Evolutionary conservation across 1,140 invertebrate genomes (phyloP), one percentile per base, ranked within the genome.

Genomic region (Callitettix versicolor): DNA sequence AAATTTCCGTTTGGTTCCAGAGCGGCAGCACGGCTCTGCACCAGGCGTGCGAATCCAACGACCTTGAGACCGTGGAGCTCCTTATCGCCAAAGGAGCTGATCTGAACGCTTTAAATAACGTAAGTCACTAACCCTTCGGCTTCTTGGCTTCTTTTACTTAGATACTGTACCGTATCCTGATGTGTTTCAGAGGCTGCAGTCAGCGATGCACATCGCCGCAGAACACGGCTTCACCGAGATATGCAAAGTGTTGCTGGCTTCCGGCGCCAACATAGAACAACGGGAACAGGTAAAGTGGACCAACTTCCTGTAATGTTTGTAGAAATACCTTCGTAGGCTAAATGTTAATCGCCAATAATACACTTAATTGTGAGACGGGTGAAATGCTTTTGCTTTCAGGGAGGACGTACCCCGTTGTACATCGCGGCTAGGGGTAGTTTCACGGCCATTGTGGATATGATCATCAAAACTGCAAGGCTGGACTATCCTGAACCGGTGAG

Each of bases 391-490:
- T 30, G 26, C 3, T 30, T 67, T 15, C 62, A 74, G 79, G 74
- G 77, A 52, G 82, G 82, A 24, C 76, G 78, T 62, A 85, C 84
- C 58, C 79, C 80, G 54, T 63, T 84, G 58, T 76, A 86, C 59
- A 77, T 85, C 24, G 84, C 86, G 0, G 84, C 86, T 1, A 70
- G 86, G 56, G 86, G 86, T 12, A 88, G 85, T 67, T 88, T 88
- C 70, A 87, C 86, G 12, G 84, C 85, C 2, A 88, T 91, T 48
- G 81, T 90, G 46, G 86, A 88, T 63, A 85, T 89, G 75, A 81
- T 90, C 36, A 88, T 89, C 48, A 85, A 82, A 66, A 88, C 86
- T 6, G 79, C 81, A 1, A 73, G 82, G 54, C 65, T 85, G 55
- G 74, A 76, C 59, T 75, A 71, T 57, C 69, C 70, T n/a, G 60